phyloP scores from a whole-genome alignment of 2,113 vertebrate species.

The Ardeotis arabs region DNA sequence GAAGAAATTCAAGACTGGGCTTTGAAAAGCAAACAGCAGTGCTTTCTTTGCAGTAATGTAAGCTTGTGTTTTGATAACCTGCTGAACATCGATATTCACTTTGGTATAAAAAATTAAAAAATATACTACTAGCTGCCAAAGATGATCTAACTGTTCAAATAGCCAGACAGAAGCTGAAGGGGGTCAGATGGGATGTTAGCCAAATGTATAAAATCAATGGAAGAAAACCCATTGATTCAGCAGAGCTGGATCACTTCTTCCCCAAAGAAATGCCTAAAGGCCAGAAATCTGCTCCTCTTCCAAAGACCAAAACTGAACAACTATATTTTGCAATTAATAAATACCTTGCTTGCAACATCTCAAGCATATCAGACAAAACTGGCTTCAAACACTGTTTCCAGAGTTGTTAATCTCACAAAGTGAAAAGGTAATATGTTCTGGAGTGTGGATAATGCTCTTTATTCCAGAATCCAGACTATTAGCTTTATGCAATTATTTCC shows the following conservation, averaged over 20 bases:
- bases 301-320: neutral
- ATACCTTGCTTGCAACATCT: neutral
- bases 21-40: neutral
- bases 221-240: neutral
- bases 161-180: conserved; percentile 9
- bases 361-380: neutral
- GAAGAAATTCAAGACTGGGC: neutral
- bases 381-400: neutral
- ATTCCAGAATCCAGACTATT: neutral
- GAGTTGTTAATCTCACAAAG: neutral
- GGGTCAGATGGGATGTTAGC: neutral
- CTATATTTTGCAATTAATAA: neutral
- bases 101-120: neutral
- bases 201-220: neutral
- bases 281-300: neutral
- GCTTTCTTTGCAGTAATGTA: neutral
- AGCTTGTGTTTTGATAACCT: conserved; percentile 20
- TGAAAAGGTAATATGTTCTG: neutral
- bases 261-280: neutral
- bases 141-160: conserved; percentile 32
- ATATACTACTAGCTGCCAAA: neutral
- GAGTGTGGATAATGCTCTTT: neutral
- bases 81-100: neutral
- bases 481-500: neutral
- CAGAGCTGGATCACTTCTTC: neutral